Percentiles rank a stretch among this genome's conserved stretches.
These are phyloP conservation scores for Phrynosoma platyrhinos DNA, from an alignment of 2,113 vertebrate genomes.

Conservation along the genomic window DNA sequence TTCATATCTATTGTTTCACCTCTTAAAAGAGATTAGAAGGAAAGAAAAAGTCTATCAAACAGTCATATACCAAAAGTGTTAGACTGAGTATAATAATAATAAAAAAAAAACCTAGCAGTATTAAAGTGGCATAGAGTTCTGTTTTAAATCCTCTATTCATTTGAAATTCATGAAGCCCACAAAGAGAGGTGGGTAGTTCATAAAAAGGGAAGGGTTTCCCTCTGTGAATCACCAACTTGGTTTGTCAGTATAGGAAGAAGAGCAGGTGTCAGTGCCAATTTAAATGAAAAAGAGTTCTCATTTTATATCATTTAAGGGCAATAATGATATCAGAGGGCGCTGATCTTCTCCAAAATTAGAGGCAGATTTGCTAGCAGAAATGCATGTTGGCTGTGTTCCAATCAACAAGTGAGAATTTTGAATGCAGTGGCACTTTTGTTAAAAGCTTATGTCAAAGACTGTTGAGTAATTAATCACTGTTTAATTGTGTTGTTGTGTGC, in stretches of 20 bases:
- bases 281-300: background rate
- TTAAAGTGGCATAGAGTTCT: background rate
- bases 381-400: background rate
- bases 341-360: background rate
- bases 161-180: background rate
- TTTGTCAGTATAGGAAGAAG: background rate
- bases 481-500: no score
- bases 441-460: no score
- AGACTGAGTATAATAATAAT: background rate
- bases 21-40: conserved; percentile 23
- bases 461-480: no score
- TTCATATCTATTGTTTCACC: background rate
- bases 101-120: background rate
- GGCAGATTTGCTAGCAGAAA: background rate
- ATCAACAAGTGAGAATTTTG: background rate
- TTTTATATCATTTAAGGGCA: background rate
- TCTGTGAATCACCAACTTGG: background rate
- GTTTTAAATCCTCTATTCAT: background rate
- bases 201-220: background rate
- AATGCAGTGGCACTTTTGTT: no score
- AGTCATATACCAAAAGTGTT: conserved; percentile 11
- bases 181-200: background rate
- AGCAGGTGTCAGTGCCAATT: conserved; percentile 11
- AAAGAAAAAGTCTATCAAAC: conserved; percentile 14
- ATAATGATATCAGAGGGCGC: background rate